Evolutionary conservation across 2,888 invertebrate genomes (phyloP).

Genomic region (Drosophila recens): DNA sequence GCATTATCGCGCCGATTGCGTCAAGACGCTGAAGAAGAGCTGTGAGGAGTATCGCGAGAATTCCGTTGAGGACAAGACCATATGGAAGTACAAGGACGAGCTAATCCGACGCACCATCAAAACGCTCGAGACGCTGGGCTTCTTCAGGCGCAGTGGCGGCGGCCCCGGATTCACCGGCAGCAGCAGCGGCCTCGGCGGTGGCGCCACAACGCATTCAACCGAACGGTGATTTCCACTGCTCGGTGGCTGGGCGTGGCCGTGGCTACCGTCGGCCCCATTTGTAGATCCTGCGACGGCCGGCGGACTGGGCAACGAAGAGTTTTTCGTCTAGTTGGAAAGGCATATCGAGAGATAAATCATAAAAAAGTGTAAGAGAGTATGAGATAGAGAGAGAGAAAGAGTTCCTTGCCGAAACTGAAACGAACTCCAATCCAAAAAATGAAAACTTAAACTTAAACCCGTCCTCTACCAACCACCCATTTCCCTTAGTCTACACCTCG

Average conservation of each 20-base stretch:
- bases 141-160: slow-evolving; percentile 84
- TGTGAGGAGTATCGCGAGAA: slow-evolving; percentile 93
- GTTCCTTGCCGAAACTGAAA: slow-evolving; percentile 6
- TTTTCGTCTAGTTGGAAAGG: slow-evolving; percentile 58
- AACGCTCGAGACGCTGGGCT: slow-evolving; percentile 90
- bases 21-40: slow-evolving; percentile 92
- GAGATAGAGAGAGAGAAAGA: neutral
- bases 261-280: slow-evolving; percentile 45
- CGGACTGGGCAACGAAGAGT: slow-evolving; percentile 68
- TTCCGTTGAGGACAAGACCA: slow-evolving; percentile 93
- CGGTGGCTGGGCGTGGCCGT: slow-evolving; percentile 72
- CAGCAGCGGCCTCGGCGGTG: slow-evolving; percentile 73
- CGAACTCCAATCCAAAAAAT: slow-evolving; percentile 22
- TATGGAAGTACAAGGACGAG: slow-evolving; percentile 94
- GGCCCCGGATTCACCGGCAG: slow-evolving; percentile 58
- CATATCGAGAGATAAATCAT: neutral
- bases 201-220: slow-evolving; percentile 82
- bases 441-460: slow-evolving; percentile 31
- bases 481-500: slow-evolving; percentile 22
- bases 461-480: neutral
- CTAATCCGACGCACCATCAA: slow-evolving; percentile 90
- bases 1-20: slow-evolving; percentile 97
- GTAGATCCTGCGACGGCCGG: slow-evolving; percentile 35
- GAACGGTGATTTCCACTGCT: slow-evolving; percentile 84
- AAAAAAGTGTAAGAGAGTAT: neutral